These are phyloP conservation scores for Rotaria socialis DNA, from an alignment of 2,888 invertebrate species.

Conservation along the genomic window DNA sequence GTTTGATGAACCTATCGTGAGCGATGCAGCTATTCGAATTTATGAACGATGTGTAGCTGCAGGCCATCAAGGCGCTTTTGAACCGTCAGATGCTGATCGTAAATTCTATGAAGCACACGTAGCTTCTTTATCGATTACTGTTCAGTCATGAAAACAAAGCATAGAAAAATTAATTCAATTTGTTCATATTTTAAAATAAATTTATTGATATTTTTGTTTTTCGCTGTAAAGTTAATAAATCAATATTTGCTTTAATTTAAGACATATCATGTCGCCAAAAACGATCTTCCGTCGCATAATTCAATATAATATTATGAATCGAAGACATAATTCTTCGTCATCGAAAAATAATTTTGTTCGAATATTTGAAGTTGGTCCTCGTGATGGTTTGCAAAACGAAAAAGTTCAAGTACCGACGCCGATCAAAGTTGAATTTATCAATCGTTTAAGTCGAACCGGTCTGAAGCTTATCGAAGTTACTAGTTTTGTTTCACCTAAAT, in stretches of 20 bases:
- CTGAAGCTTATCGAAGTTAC: conserved; percentile 82
- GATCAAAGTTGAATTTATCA: conserved; percentile 82
- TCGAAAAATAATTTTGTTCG: conserved; percentile 63
- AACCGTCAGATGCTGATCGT: conserved; percentile 25
- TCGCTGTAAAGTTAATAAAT: no score
- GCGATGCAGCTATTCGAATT: neutral
- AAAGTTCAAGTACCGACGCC: conserved; percentile 72
- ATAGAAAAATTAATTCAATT: neutral
- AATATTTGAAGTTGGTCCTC: conserved; percentile 93
- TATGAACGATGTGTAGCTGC: neutral
- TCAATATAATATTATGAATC: no score
- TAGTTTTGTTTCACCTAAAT: conserved; percentile 92
- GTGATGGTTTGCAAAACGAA: conserved; percentile 97
- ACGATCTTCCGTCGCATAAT: no score
- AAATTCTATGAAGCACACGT: neutral
- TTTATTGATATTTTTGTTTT: no score
- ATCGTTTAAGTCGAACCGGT: conserved; percentile 78
- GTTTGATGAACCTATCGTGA: conserved; percentile 8
- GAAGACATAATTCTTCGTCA: no score
- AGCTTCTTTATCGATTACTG: neutral
- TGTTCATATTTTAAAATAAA: neutral
- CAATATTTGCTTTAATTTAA: no score
- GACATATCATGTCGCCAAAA: no score
- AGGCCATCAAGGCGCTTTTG: neutral
- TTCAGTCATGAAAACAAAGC: neutral